Base-by-base conservation (phyloP, 1,140 invertebrate genomes). In the Melanaphis sacchari region DNA sequence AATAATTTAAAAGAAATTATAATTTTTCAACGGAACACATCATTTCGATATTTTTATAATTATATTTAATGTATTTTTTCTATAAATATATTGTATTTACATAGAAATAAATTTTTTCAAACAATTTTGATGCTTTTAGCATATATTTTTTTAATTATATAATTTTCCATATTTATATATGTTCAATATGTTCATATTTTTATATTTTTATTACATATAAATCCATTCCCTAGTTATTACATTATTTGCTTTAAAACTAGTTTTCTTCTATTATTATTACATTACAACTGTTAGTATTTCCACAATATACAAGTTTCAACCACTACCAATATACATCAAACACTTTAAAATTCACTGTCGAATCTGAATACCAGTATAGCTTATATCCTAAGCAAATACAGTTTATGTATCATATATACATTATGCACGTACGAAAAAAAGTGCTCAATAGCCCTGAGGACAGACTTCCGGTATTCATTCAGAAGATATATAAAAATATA, bases 391-490 rank as follows among this genome's bases (percentile, higher is more conserved):
- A 76, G 59, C n/a, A 9, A 18, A 2, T 31, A 18, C 59, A 76
- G n/a, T 76, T 18, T n/a, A n/a, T n/a, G 5, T 54, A 21, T 22
- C 40, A 66, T 41, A 6, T 43, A 90, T 24, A 24, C 18, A 49
- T 49, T 49, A 49, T n/a, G 87, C 36, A 36, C 46, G 46, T 24
- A 46, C 22, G n/a, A 41, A 91, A 90, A 91, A 91, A 76, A 91
- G 31, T n/a, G 90, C 82, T n/a, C 22, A 21, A 26, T 26, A 91
- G 66, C 66, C 59, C 59, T 26, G 40, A 91, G 41, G 66, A 91
- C 46, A 81, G n/a, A 91, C 90, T 91, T 91, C 90, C 90, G 59
- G 90, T 91, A n/a, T 81, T 91, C 66, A 82, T 91, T 82, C 90
- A 91, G 43, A 36, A 81, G 76, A 82, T 49, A 91, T 82, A 82